Conservation (phyloP, 2,888 invertebrate species). For the Lucinisca nassula region DNA sequence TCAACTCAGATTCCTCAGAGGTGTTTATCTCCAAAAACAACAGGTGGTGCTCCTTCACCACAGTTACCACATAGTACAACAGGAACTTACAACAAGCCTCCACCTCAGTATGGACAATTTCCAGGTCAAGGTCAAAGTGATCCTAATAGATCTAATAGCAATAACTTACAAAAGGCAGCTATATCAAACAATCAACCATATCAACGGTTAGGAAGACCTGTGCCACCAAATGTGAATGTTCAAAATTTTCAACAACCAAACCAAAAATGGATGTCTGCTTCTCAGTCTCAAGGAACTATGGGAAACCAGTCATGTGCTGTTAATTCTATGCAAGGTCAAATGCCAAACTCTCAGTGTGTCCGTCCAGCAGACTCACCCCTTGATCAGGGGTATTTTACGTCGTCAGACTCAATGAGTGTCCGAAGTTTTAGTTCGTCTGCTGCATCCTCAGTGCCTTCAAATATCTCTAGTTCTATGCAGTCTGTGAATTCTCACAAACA, state of each 20-base stretch:
- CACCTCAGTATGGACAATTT: constrained; percentile 70
- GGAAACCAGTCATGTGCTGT: constrained; percentile 72
- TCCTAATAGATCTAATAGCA: not conserved
- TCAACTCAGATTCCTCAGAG: constrained; percentile 56
- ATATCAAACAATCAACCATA: constrained; percentile 56
- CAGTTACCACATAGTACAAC: constrained; percentile 73
- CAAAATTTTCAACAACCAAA: constrained; percentile 81
- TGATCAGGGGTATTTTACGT: constrained; percentile 85
- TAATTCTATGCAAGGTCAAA: constrained; percentile 64
- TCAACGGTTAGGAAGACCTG: constrained; percentile 74
- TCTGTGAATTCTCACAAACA: constrained; percentile 52
- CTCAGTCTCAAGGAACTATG: constrained; percentile 65
- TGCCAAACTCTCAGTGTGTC: constrained; percentile 69
- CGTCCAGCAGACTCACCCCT: constrained; percentile 81
- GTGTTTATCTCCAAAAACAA: constrained; percentile 60
- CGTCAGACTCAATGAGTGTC: constrained; percentile 81
- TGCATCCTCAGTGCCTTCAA: constrained; percentile 68
- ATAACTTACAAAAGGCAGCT: constrained; percentile 44
- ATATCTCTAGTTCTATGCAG: constrained; percentile 60
- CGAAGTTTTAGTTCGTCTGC: constrained; percentile 79
- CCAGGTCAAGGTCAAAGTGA: constrained; percentile 58
- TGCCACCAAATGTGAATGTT: constrained; percentile 84
- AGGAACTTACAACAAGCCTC: constrained; percentile 64
- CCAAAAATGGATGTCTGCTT: constrained; percentile 60
- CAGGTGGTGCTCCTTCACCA: constrained; percentile 58